phyloP scores from a whole-genome alignment of 1,140 invertebrate species.

The Leptestheria dahalacensis region DNA sequence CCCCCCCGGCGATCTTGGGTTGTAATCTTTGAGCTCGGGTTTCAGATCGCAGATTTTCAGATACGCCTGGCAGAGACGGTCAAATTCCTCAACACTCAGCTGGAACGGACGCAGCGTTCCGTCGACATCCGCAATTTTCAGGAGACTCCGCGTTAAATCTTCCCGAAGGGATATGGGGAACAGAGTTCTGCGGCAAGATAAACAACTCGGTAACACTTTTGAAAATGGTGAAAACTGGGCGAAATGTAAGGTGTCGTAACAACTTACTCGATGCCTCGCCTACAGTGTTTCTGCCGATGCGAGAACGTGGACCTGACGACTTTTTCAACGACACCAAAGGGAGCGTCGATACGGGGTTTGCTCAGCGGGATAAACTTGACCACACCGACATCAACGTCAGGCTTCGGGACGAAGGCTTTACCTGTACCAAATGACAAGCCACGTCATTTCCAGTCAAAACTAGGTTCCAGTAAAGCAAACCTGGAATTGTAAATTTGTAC shows the following conservation, averaged over 20 bases:
- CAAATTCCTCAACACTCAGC: slow-evolving; percentile 61
- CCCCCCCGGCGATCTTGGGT: slow-evolving; percentile 28
- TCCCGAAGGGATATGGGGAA: slow-evolving; percentile 54
- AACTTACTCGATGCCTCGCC: slow-evolving; percentile 43
- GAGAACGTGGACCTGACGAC: slow-evolving; percentile 71
- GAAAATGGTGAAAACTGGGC: not conserved
- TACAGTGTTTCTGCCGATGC: slow-evolving; percentile 68
- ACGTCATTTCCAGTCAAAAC: not conserved
- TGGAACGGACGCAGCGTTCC: slow-evolving; percentile 47
- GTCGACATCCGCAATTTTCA: slow-evolving; percentile 54
- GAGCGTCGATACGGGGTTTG: slow-evolving; percentile 50
- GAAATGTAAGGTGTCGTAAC: slow-evolving; percentile 18
- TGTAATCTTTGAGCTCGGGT: slow-evolving; percentile 50
- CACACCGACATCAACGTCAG: slow-evolving; percentile 90
- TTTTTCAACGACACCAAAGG: slow-evolving; percentile 82
- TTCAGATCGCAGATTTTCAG: slow-evolving; percentile 47
- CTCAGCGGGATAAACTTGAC: slow-evolving; percentile 69
- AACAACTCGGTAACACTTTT: no score
- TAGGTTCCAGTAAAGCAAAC: slow-evolving; percentile 27
- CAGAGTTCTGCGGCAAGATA: slow-evolving; percentile 38
- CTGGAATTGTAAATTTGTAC: slow-evolving; percentile 75
- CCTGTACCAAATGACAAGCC: slow-evolving; percentile 31
- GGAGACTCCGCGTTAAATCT: slow-evolving; percentile 49
- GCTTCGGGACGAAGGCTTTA: slow-evolving; percentile 75
- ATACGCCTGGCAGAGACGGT: slow-evolving; percentile 59